Conservation (phyloP, 2,113 vertebrate species). For the Tyrannus savana region DNA sequence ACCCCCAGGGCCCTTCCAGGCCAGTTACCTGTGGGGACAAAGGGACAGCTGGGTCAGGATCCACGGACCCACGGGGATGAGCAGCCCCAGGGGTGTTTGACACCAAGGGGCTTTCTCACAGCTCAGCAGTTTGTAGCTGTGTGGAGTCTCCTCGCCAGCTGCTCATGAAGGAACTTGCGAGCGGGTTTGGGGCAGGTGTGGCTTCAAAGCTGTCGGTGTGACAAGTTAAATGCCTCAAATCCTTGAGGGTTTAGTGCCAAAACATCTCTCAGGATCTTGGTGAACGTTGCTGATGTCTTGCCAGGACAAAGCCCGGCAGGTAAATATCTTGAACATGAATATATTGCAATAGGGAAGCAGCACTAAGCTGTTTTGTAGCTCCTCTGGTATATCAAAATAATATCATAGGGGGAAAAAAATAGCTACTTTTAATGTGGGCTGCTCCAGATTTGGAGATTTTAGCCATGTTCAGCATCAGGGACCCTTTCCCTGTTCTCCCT, state of each 20-base stretch:
- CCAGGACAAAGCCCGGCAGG: not conserved
- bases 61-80: not conserved
- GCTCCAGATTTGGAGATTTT: not conserved
- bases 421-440: not conserved
- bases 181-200: not conserved
- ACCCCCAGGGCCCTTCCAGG: not conserved
- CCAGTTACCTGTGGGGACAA: not conserved
- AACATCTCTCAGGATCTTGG: not conserved
- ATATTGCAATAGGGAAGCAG: not conserved
- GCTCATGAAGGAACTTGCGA: not conserved
- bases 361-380: not conserved
- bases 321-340: not conserved
- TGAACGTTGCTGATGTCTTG: not conserved
- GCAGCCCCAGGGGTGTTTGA: not conserved
- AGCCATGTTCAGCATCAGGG: not conserved
- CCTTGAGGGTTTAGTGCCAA: not conserved
- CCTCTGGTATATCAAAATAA: not conserved
- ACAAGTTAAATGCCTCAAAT: not conserved
- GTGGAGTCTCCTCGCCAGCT: not conserved
- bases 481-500: not conserved
- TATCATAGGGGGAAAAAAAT: not conserved
- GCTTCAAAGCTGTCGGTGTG: not conserved
- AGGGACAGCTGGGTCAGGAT: not conserved
- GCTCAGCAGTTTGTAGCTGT: not conserved
- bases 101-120: not conserved